A percentile compares a stretch with the other conserved stretches of the same genome.
Conservation (phyloP, 2,888 invertebrate species). For the Bedellia somnulentella region DNA sequence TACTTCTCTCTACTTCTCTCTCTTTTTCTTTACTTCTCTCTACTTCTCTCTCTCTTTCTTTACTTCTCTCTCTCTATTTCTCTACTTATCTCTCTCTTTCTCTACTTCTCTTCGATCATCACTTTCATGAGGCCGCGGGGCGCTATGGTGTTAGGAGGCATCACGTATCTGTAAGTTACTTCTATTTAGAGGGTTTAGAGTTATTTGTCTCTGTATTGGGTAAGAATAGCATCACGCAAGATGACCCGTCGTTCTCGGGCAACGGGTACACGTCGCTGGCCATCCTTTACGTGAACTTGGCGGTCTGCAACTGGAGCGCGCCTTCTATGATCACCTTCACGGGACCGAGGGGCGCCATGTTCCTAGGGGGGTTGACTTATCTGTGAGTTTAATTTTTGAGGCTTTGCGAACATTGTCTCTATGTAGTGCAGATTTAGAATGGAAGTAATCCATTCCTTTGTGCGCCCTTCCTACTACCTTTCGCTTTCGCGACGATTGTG, state of each 20-base stretch:
- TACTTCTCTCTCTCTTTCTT: too few species aligned
- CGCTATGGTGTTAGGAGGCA: constrained; percentile 84
- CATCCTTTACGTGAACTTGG: constrained; percentile 89
- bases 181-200: too few species aligned
- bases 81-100: too few species aligned
- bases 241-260: constrained; percentile 73
- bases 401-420: too few species aligned
- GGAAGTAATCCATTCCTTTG: too few species aligned
- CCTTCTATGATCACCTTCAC: constrained; percentile 87
- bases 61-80: too few species aligned
- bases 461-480: too few species aligned
- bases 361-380: constrained; percentile 81
- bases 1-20: too few species aligned
- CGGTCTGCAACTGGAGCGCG: constrained; percentile 90
- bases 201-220: too few species aligned
- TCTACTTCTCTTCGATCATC: constrained; percentile 89
- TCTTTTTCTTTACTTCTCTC: too few species aligned
- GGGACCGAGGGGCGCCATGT: constrained; percentile 86
- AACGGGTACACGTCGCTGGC: constrained; percentile 89
- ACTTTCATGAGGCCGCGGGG: constrained; percentile 82
- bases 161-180: constrained; percentile 71
- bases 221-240: constrained; percentile 75
- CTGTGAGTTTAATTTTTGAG: constrained; percentile 63
- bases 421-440: too few species aligned
- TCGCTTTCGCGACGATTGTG: too few species aligned